These are phyloP conservation scores for Syngnathoides biaculeatus DNA, from an alignment of 2,113 vertebrate genomes.

Conservation along the genomic window DNA sequence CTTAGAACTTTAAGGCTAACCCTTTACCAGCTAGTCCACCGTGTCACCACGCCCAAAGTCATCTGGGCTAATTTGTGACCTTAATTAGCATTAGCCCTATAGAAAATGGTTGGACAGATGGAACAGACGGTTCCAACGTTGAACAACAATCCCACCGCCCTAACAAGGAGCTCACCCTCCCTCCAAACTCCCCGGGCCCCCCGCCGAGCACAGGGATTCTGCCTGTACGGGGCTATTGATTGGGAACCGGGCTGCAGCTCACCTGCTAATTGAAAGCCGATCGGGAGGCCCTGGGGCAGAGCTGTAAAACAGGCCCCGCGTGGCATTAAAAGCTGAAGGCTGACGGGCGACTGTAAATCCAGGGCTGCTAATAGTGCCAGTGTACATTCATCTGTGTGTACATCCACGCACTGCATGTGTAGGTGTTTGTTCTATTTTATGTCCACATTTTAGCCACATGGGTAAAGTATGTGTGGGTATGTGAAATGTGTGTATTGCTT, in stretches of 20 bases:
- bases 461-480: conserved; percentile 7
- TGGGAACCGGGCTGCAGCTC: conserved; percentile 68
- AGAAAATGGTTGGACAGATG: not conserved
- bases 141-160: conserved; percentile 33
- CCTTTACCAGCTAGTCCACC: too few relatives aligned
- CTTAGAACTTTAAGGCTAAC: too few relatives aligned
- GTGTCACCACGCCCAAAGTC: too few relatives aligned
- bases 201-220: conserved; percentile 52
- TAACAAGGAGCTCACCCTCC: conserved; percentile 31
- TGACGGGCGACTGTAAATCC: conserved; percentile 68
- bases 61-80: too few relatives aligned
- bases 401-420: conserved; percentile 4
- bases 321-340: conserved; percentile 70
- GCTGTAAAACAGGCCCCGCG: conserved; percentile 70
- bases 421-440: conserved; percentile 12
- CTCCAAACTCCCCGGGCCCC: conserved; percentile 40
- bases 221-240: conserved; percentile 70
- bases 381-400: conserved; percentile 58
- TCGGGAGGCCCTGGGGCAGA: conserved; percentile 62
- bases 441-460: conserved; percentile 20
- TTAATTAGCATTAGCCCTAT: too few relatives aligned
- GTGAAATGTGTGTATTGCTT: conserved; percentile 4
- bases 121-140: not conserved
- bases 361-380: conserved; percentile 61
- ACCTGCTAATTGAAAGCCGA: conserved; percentile 79